Evolutionary conservation across 2,113 vertebrate genomes (phyloP).

Genomic region (Rhinopomastus cyanomelas): DNA sequence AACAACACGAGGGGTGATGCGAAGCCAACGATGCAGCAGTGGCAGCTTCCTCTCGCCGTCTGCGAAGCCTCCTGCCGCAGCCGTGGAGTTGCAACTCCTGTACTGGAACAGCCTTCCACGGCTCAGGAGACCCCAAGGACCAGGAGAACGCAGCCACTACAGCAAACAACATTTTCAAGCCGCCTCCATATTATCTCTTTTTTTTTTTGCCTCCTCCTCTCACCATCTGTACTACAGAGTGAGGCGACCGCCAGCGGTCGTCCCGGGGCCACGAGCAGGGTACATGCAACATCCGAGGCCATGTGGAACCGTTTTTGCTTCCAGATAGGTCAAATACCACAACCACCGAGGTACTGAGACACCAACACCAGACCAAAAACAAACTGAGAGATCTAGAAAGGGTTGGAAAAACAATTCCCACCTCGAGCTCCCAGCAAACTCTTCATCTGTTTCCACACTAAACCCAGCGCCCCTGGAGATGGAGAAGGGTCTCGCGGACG

Average conservation of each 20-base stretch:
- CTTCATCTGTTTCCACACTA: slow-evolving; percentile 81
- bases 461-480: slow-evolving; percentile 80
- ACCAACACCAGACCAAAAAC: slow-evolving; percentile 50
- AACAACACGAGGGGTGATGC: slow-evolving; percentile 52
- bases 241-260: slow-evolving; percentile 67
- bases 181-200: slow-evolving; percentile 33
- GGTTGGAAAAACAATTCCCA: slow-evolving; percentile 61
- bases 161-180: slow-evolving; percentile 65
- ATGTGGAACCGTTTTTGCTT: slow-evolving; percentile 69
- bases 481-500: slow-evolving; percentile 75
- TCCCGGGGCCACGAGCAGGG: slow-evolving; percentile 75
- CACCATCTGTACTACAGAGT: slow-evolving; percentile 72
- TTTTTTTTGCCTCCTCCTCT: slow-evolving; percentile 52
- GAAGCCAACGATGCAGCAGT: slow-evolving; percentile 64
- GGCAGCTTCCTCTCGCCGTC: slow-evolving; percentile 69
- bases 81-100: slow-evolving; percentile 72
- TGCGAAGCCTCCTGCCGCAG: slow-evolving; percentile 73
- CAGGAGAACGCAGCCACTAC: slow-evolving; percentile 74
- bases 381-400: too few species aligned
- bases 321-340: slow-evolving; percentile 73
- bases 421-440: slow-evolving; percentile 81
- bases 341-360: slow-evolving; percentile 60
- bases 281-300: slow-evolving; percentile 81
- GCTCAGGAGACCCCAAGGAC: slow-evolving; percentile 71
- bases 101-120: slow-evolving; percentile 74